A percentile compares a stretch with the other conserved stretches of the same genome.
Evolutionary conservation across 2,888 invertebrate genomes (phyloP).

Genomic region (Orthosia gothica): DNA sequence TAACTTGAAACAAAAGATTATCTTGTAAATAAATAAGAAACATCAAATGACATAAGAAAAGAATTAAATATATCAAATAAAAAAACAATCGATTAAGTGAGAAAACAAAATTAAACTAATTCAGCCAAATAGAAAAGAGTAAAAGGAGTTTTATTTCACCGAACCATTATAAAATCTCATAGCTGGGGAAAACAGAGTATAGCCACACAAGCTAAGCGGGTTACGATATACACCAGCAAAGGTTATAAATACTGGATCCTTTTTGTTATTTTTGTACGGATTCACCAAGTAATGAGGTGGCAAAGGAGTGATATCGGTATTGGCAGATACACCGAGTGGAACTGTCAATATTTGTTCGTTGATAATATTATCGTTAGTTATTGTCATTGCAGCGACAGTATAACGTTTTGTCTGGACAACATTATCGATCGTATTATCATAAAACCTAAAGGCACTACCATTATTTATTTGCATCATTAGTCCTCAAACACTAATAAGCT

Average conservation of each 20-base stretch:
- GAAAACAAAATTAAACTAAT: slow-evolving; percentile 29
- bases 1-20: not conserved
- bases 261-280: slow-evolving; percentile 42
- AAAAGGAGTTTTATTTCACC: too few species aligned
- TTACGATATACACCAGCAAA: slow-evolving; percentile 47
- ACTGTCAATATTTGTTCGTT: slow-evolving; percentile 5
- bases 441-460: not conserved
- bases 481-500: not conserved
- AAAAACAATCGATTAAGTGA: slow-evolving; percentile 18
- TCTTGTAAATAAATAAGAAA: not conserved
- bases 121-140: too few species aligned
- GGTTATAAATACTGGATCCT: slow-evolving; percentile 42
- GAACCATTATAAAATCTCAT: slow-evolving; percentile 49
- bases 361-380: not conserved
- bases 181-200: slow-evolving; percentile 34
- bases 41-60: slow-evolving; percentile 1
- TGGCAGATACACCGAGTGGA: not conserved
- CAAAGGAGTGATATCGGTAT: slow-evolving; percentile 21
- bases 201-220: slow-evolving; percentile 39
- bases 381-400: not conserved
- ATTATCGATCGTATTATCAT: not conserved
- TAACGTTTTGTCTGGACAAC: not conserved
- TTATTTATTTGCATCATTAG: not conserved
- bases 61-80: slow-evolving; percentile 3
- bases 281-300: slow-evolving; percentile 18